Conservation (phyloP, 2,888 invertebrate genomes). For the Stenodema calcarata region DNA sequence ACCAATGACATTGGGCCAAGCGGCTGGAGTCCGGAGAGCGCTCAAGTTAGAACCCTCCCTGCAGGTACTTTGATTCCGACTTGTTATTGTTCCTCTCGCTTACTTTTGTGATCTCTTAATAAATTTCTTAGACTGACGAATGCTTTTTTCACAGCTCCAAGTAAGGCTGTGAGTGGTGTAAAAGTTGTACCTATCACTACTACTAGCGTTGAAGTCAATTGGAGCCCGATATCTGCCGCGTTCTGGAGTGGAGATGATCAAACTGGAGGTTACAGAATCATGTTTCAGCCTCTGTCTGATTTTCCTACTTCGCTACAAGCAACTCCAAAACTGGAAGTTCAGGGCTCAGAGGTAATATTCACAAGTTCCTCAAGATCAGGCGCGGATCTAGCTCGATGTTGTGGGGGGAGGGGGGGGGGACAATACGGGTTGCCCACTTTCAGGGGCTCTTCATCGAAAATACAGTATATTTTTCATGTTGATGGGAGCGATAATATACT, state of each 20-base stretch:
- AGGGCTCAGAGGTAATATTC: conserved; percentile 74
- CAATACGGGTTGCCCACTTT: too few relatives aligned
- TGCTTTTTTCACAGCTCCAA: conserved; percentile 74
- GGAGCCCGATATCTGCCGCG: conserved; percentile 79
- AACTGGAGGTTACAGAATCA: conserved; percentile 86
- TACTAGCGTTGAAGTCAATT: conserved; percentile 90
- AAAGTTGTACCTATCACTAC: conserved; percentile 93
- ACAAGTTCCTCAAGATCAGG: too few relatives aligned
- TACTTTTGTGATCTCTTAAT: too few relatives aligned
- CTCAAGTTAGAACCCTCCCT: conserved; percentile 84
- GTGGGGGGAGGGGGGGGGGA: too few relatives aligned
- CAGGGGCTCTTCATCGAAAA: too few relatives aligned
- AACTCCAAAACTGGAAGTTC: conserved; percentile 82
- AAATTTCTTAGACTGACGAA: too few relatives aligned
- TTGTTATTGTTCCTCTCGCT: too few relatives aligned
- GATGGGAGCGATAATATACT: too few relatives aligned
- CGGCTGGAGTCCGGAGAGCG: conserved; percentile 87
- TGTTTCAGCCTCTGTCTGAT: conserved; percentile 88
- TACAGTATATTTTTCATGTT: too few relatives aligned
- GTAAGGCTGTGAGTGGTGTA: conserved; percentile 78
- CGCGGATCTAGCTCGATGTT: too few relatives aligned
- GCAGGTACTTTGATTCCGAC: conserved; percentile 69
- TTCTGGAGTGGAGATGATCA: conserved; percentile 89
- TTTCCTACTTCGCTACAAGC: conserved; percentile 85
- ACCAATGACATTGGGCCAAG: conserved; percentile 96